Percentiles rank a stretch among this genome's conserved stretches.
Evolutionary conservation across 2,797 vertebrate species (phyloP).

Genomic region (Xyrichtys novacula): DNA sequence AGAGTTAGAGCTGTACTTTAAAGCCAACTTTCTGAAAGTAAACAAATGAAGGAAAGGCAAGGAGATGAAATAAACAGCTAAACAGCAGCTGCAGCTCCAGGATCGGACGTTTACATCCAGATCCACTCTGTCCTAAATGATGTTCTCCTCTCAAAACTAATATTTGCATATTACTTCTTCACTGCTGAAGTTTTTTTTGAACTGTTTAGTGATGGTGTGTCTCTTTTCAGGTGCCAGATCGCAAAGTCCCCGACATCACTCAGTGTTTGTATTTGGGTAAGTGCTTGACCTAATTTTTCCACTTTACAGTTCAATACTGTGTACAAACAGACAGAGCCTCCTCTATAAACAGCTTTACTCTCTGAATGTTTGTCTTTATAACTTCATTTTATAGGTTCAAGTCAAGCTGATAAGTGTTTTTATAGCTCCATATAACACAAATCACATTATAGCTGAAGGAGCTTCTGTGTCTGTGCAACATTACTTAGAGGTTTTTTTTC

Average conservation of each 20-base stretch:
- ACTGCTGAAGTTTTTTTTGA: conserved; percentile 11
- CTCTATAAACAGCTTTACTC: not conserved
- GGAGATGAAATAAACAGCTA: conserved; percentile 1
- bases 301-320: not conserved
- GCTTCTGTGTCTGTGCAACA: not conserved
- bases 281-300: conserved; percentile 34
- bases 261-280: conserved; percentile 66
- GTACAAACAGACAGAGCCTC: not conserved
- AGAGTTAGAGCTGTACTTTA: conserved; percentile 65
- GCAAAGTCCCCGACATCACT: conserved; percentile 35
- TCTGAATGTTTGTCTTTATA: not conserved
- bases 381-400: not conserved
- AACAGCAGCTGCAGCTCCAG: conserved; percentile 21
- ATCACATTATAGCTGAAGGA: not conserved
- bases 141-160: not conserved
- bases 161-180: not conserved
- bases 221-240: conserved; percentile 68
- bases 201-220: conserved; percentile 7
- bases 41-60: conserved; percentile 43
- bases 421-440: not conserved
- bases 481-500: not conserved
- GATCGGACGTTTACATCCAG: conserved; percentile 10
- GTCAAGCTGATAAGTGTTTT: not conserved
- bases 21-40: conserved; percentile 71
- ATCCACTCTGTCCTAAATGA: conserved; percentile 9